Conservation (phyloP, 2,113 vertebrate species). For the Oostethus manadensis region DNA sequence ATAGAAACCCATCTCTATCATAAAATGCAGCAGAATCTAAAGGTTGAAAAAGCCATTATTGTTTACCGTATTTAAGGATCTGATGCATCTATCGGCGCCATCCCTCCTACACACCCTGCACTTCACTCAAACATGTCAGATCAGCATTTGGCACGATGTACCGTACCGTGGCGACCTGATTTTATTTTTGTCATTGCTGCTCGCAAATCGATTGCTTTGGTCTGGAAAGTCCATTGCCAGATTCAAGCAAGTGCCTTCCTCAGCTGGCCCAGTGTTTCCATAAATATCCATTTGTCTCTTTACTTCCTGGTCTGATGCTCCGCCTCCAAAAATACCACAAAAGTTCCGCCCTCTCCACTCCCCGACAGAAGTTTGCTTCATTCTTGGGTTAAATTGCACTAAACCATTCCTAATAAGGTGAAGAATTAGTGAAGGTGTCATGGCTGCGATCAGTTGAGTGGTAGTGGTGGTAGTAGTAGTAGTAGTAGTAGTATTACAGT, state of each 20-base stretch:
- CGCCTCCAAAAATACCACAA: slow-evolving; percentile 50
- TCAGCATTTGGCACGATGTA: too few species aligned
- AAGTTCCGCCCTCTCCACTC: slow-evolving; percentile 18
- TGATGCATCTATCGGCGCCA: too few species aligned
- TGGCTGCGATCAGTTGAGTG: slow-evolving; percentile 29
- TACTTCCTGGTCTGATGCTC: background rate
- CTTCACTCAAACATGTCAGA: too few species aligned
- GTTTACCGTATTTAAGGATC: too few species aligned
- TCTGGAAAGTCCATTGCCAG: background rate
- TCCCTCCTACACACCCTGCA: too few species aligned
- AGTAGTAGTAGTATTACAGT: background rate
- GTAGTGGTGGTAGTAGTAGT: background rate
- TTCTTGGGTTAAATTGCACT: slow-evolving; percentile 81
- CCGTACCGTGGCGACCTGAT: too few species aligned
- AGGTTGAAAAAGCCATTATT: too few species aligned
- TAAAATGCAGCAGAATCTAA: too few species aligned
- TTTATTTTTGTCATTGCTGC: too few species aligned
- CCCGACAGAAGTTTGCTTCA: slow-evolving; percentile 30
- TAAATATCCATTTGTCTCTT: background rate
- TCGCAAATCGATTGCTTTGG: background rate
- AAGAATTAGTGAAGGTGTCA: slow-evolving; percentile 35
- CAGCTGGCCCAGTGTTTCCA: background rate
- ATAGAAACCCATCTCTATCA: too few species aligned
- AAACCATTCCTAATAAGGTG: slow-evolving; percentile 55
- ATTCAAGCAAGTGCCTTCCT: too few species aligned